A percentile compares a stretch with the other conserved stretches of the same genome.
Evolutionary conservation across 2,888 invertebrate genomes (phyloP).

Genomic region (Toxonevra muliebris): DNA sequence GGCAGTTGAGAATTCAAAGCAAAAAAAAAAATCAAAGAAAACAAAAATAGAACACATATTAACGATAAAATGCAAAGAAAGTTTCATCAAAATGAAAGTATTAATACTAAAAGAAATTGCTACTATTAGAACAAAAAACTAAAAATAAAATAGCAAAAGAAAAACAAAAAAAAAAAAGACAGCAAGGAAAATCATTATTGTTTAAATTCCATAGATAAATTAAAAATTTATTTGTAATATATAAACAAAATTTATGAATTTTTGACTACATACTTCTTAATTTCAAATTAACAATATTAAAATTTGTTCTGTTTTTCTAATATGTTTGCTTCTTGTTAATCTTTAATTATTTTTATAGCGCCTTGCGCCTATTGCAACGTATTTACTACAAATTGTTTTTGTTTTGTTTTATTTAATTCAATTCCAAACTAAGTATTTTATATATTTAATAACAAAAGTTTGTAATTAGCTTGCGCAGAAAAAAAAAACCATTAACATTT

Average conservation of each 20-base stretch:
- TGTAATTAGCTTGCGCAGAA: no score
- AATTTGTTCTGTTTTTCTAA: no score
- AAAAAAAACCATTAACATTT: no score
- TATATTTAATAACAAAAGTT: no score
- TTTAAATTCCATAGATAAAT: conserved; percentile 16
- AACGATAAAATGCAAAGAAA: conserved; percentile 8
- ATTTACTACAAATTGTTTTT: no score
- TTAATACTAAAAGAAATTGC: background rate
- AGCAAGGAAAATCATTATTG: background rate
- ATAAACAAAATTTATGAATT: background rate
- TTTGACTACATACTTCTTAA: conserved; percentile 15
- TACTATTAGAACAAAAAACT: no score
- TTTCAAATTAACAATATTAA: conserved; percentile 22
- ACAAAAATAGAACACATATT: background rate
- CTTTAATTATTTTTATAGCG: no score
- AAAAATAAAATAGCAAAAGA: no score
- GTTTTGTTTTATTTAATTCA: no score
- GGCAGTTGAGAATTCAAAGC: background rate
- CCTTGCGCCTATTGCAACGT: no score
- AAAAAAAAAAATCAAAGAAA: background rate
- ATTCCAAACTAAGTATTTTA: no score
- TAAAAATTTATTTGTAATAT: background rate
- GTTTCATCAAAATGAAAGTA: background rate
- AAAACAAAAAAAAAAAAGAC: background rate
- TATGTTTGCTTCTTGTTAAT: no score